Base-by-base conservation (phyloP, 1,140 invertebrate genomes). In the Apis laboriosa region DNA sequence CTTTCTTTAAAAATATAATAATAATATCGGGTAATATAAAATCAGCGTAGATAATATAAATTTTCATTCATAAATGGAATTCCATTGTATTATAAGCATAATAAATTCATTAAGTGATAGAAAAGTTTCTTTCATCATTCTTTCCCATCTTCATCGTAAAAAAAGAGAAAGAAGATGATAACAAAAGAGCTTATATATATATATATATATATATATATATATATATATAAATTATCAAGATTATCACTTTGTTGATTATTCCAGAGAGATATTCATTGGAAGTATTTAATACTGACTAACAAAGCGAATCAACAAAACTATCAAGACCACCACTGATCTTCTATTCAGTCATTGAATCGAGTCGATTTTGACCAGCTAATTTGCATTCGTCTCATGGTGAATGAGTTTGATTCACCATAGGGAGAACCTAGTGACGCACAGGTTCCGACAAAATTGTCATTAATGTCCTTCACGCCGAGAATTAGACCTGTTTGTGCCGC, bases 361-460 rank as follows among this genome's bases (percentile, higher is more conserved):
- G 17, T 13, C 43, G 56, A 60, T 51, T 79, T 61, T 17, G 11
- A 53, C 11, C 53, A 5, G 60, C 68, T 80, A 73, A 80, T 80
- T 51, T 53, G 12, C 70, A 73, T 58, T 73, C 21, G 68, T 43
- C 55, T 28, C 66, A 15, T 68, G 58, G 9, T 64, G 60, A 64
- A 80, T 73, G 51, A 28, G 19, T 49, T 79, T 56, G 56, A 79
- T 72, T 24, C 24, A 19, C 28, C 51, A 49, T 28, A 21, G 43
- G 24, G n/a, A 21, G 28, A 43, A n/a, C 17, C 19, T 56, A 61
- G 80, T 78, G 49, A 64, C 66, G 64, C 56, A 71, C 58, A 78
- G 80, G 67, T 77, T 63, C 67, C 80, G 80, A 83, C 66, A 28
- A 64, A 83, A 83, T 83, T 83, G 66, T 24, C 75, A 43, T 21